Base-by-base conservation (phyloP, 2,888 invertebrate genomes). In the Rhyacophila evoluta region DNA sequence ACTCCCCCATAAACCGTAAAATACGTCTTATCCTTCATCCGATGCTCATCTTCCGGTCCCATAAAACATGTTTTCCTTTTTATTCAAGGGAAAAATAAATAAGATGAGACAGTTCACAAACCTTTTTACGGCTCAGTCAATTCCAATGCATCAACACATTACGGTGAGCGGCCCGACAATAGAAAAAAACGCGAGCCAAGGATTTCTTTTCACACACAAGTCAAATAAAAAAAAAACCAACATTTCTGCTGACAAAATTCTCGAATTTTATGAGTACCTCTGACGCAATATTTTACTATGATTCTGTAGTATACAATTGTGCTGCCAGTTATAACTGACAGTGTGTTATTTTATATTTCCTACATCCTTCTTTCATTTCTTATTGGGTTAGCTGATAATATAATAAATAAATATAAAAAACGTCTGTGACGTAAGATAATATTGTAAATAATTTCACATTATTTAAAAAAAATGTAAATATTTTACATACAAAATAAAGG, bases 91-190 rank as follows among this genome's bases (percentile, higher is more conserved):
- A 55, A 55, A 55, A 55, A 55, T 55, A 55, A 55, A 55, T 55
- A 55, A 55, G 55, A 55, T 55, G 55, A 55, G 55, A 55, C 55
- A 55, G 55, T 55, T 55, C 55, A 55, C 55, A 55, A 55, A 55
- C 55, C 55, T 55, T 55, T 55, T 55, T 55, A 55, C 55, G 55
- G 55, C 55, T 55, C 55, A 55, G 55, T 55, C 55, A 19, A 55
- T 55, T 55, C 55, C 55, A 55, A 55, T 55, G 55, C 55, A 55
- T 55, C 55, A 55, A 55, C 55, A 55, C 55, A 55, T 55, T 55
- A 55, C 55, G 55, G 19, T 55, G 55, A 55, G 19, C 55, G 19
- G 25, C 55, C 19, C 25, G 2, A 55, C 55, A 55, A 55, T 55
- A 55, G 55, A 55, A 55, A 55, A 41, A 39, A 55, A 55, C 55